Base-by-base conservation (phyloP, 2,113 vertebrate genomes). In the Sprattus sprattus region DNA sequence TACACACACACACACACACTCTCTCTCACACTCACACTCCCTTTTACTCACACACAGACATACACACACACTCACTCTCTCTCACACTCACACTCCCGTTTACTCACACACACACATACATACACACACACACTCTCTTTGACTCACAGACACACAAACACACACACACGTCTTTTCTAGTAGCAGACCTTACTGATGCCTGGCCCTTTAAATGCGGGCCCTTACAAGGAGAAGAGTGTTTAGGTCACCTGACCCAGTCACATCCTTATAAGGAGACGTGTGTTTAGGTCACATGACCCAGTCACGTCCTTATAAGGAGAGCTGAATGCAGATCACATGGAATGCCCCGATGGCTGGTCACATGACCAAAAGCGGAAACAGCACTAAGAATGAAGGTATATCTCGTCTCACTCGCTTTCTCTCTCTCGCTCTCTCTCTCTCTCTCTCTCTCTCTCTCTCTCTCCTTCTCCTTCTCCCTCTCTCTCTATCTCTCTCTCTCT, bases 61-160 rank as follows among this genome's bases (percentile, higher is more conserved):
- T n/a, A n/a, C n/a, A n/a, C n/a, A n/a, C n/a, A n/a, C n/a, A n/a
- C n/a, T n/a, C n/a, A n/a, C n/a, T 46, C 46, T 46, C 46, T 46
- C 46, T 46, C 46, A n/a, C 39, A 39, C 39, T 1, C 39, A 39
- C 39, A 39, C 39, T 39, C 1, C 2, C 1, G 1, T 39, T 39
- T 39, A 39, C 39, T 39, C 39, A 39, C 39, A 39, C 32, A 45
- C 20, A 82, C 54, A 57, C 54, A 80, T 91, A 93, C 93, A 94
- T 92, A 92, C 93, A 91, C 88, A 88, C 88, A 90, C 85, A 89
- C 22, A 9, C 81, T 39, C 18, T 39, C 39, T 39, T 39, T 39
- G 1, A 39, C 39, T 39, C 39, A 44, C 18, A 81, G n/a, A n/a
- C 39, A 45, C 1, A 5, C 80, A 81, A 3, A 49, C 81, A 82